phyloP scores from a whole-genome alignment of 2,888 invertebrate genomes.

The Acleris holmiana region DNA sequence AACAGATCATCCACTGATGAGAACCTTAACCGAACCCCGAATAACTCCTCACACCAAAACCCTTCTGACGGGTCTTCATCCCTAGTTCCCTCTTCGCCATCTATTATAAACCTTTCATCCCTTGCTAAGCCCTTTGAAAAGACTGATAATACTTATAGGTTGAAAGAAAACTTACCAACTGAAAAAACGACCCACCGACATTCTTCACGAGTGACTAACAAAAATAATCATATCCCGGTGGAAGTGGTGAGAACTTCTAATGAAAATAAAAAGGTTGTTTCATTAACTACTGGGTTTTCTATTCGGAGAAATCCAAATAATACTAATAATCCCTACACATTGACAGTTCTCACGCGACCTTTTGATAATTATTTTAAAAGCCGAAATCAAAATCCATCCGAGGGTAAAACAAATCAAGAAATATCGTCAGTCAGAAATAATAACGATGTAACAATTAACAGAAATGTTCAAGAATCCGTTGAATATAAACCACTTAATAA shows the following conservation, averaged over 20 bases:
- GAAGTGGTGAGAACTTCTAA: conserved; percentile 58
- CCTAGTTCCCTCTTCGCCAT: conserved; percentile 58
- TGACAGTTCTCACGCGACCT: conserved; percentile 73
- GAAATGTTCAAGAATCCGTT: conserved; percentile 51
- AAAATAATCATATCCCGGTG: conserved; percentile 56
- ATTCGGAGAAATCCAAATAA: conserved; percentile 72
- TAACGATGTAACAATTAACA: conserved; percentile 40
- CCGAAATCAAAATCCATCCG: conserved; percentile 43
- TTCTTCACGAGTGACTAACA: conserved; percentile 64
- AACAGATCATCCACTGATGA: conserved; percentile 84
- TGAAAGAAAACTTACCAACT: conserved; percentile 67
- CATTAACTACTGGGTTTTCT: conserved; percentile 80
- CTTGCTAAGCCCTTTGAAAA: conserved; percentile 79
- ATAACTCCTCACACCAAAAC: conserved; percentile 72
- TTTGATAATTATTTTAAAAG: conserved; percentile 54
- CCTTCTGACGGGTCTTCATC: conserved; percentile 65
- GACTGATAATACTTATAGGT: conserved; percentile 73
- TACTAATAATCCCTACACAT: conserved; percentile 73
- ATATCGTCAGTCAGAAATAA: background rate
- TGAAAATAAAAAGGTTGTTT: conserved; percentile 65
- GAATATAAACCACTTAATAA: conserved; percentile 45
- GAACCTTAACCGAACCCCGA: conserved; percentile 68
- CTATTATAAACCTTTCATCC: conserved; percentile 72
- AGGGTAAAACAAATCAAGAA: conserved; percentile 34
- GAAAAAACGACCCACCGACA: conserved; percentile 60